These are phyloP conservation scores for Diarsia mendica DNA, from an alignment of 2,888 invertebrate species.

Conservation along the genomic window DNA sequence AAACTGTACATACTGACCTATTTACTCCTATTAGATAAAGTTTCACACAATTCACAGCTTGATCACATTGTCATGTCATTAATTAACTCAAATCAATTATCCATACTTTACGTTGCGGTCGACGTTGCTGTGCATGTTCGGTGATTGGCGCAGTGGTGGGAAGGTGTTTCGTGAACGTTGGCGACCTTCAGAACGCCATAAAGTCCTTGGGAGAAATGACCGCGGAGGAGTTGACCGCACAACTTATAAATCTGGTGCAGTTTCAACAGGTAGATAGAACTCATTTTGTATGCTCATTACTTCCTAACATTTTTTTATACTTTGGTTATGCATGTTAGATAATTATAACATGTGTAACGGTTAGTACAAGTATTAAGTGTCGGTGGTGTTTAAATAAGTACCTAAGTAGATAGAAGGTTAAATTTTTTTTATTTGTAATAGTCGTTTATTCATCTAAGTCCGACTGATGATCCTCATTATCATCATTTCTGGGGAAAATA, in stretches of 20 bases:
- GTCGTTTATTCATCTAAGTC: background rate
- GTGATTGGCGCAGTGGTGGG: conserved; percentile 80
- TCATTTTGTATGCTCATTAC: conserved; percentile 48
- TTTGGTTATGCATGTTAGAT: conserved; percentile 40
- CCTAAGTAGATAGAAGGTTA: background rate
- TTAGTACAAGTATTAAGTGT: conserved; percentile 15
- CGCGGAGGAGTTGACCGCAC: conserved; percentile 72
- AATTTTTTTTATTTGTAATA: background rate
- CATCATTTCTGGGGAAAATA: conserved; percentile 10
- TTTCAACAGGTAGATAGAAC: conserved; percentile 80
- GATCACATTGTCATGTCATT: conserved; percentile 39
- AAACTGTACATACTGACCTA: conserved; percentile 11
- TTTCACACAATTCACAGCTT: conserved; percentile 36
- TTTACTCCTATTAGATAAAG: conserved; percentile 7
- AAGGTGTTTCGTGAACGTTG: conserved; percentile 82
- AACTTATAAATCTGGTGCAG: conserved; percentile 76
- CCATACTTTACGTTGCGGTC: conserved; percentile 64
- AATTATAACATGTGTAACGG: background rate
- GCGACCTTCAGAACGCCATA: conserved; percentile 67
- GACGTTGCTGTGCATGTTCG: conserved; percentile 62
- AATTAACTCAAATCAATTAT: conserved; percentile 43
- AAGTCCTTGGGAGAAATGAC: conserved; percentile 51
- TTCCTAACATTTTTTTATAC: conserved; percentile 22
- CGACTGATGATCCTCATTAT: background rate
- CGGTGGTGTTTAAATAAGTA: background rate